Evolutionary conservation across 2,113 vertebrate genomes (phyloP), one percentile per base, ranked within the genome.

Genomic region (Genyomyrus donnyi): DNA sequence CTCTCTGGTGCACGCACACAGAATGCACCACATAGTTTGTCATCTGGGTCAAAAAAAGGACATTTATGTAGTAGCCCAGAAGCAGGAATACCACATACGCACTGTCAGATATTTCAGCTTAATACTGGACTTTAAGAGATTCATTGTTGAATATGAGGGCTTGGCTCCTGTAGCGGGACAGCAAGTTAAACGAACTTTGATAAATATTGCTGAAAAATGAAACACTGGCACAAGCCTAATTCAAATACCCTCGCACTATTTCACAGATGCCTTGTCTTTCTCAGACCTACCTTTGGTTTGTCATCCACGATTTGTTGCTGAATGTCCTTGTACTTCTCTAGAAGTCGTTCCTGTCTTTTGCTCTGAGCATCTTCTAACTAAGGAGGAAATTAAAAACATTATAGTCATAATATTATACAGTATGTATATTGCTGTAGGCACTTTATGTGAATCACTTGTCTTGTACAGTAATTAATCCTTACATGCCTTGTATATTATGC

Each of bases 301-400:
- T 97, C 98, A 27, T 99, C 98, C 91, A 98, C 94, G 88, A 99
- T 99, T 94, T 98, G 97, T 92, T 99, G 98, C 90, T 97, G 97
- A 2, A 99, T 97, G 91, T 97, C 96, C 62, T 97, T 98, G 94
- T 99, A 97, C 92, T 98, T 98, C 90, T 99, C 98, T 85, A 97
- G 91, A 46, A 99, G 96, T 92, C 98, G 98, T 91, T 99, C 98
- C 39, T 98, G 97, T 8, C 98, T 96, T 96, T 98, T 99, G 45
- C 96, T 95, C 91, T 99, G 98, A 77, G 98, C 98, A 90, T 99
- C 98, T 96, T 99, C 98, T 90, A 99, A 95, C 98, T 99, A 89
- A 2, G 92, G 56, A 88, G 24, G 9, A 90, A 3, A 62, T 35
- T 49, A 83, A 8, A 92, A 11, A 89, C 3, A 84, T 27, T 86